Conservation (phyloP, 2,113 vertebrate genomes). For the Mesembrinibis cayennensis region DNA sequence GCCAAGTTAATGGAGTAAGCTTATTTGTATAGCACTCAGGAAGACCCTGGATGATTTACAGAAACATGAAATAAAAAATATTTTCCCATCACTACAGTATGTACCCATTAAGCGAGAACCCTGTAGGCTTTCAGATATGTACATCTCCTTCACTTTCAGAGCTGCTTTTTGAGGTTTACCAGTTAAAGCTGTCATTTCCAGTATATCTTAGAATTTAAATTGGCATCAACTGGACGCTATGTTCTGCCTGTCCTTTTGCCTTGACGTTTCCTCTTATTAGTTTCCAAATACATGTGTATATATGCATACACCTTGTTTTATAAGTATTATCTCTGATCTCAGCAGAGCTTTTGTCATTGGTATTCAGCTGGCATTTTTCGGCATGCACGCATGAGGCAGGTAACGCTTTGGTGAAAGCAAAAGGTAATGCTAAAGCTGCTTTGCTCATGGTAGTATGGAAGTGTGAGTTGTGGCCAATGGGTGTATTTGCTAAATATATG, state of each 20-base stretch:
- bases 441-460: not conserved
- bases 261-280: not conserved
- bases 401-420: not conserved
- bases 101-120: not conserved
- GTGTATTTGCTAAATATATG: not conserved
- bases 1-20: not conserved
- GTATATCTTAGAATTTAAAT: not conserved
- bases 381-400: accelerated
- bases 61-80: not conserved
- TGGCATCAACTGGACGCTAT: accelerated
- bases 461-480: not conserved
- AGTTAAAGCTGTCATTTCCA: not conserved
- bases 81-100: not conserved
- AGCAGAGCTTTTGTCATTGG: not conserved
- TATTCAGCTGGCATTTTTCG: not conserved
- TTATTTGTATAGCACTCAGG: not conserved
- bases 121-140: not conserved
- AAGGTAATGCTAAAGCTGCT: not conserved
- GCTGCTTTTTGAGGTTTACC: not conserved
- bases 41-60: not conserved
- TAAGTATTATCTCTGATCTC: not conserved
- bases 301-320: not conserved
- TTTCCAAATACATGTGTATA: not conserved
- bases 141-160: not conserved
- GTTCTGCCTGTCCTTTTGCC: not conserved